These are phyloP conservation scores for Dicyrtoma fusca DNA, from an alignment of 2,888 invertebrate genomes.

Conservation along the genomic window DNA sequence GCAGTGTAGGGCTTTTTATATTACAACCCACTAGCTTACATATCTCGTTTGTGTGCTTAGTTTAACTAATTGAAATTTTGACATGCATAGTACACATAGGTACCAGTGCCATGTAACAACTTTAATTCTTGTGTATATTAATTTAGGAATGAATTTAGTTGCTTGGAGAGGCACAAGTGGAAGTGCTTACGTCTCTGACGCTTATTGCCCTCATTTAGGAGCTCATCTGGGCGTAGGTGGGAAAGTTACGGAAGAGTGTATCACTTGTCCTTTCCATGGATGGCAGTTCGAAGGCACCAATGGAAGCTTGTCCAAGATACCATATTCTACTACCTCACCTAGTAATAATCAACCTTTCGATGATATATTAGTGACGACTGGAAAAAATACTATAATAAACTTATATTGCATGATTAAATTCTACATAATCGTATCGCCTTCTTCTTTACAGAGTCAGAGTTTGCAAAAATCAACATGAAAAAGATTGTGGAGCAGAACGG, in stretches of 20 bases:
- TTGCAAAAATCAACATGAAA: conserved; percentile 73
- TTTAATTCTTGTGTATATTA: not conserved
- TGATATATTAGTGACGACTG: too few species aligned
- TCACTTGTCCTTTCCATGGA: conserved; percentile 87
- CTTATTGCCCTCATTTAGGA: conserved; percentile 88
- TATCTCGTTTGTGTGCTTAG: not conserved
- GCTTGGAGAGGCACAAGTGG: conserved; percentile 70
- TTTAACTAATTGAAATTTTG: not conserved
- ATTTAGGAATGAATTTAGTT: conserved; percentile 70
- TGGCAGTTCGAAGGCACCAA: conserved; percentile 79
- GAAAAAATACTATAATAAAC: too few species aligned
- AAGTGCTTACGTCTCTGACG: conserved; percentile 72
- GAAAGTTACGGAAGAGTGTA: conserved; percentile 69
- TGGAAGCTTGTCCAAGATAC: conserved; percentile 75
- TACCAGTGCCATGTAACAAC: not conserved
- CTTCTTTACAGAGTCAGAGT: conserved; percentile 69
- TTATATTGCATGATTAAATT: not conserved
- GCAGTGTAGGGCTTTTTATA: too few species aligned
- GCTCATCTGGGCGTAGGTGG: conserved; percentile 84
- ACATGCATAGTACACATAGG: not conserved
- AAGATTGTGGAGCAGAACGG: conserved; percentile 70
- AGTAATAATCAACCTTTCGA: too few species aligned
- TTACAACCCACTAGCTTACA: too few species aligned
- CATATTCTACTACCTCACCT: conserved; percentile 64
- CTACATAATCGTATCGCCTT: too few species aligned